Conservation (phyloP, 2,888 invertebrate genomes). For the Scaptomyza caliginosa region DNA sequence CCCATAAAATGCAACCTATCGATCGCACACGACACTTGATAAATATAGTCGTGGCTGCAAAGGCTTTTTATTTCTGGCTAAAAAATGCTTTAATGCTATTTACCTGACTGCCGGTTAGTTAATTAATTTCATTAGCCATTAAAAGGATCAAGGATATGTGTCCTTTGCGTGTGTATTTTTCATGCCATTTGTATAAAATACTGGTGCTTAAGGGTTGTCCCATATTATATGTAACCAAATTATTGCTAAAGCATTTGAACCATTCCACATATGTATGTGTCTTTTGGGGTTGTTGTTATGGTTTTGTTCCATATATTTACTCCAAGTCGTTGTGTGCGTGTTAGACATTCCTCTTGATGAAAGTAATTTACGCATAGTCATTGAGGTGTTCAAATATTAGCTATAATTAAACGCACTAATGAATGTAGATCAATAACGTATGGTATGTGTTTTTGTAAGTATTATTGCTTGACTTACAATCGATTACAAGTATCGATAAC, state of each 20-base stretch:
- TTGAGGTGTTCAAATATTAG: not conserved
- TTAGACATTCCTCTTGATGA: not conserved
- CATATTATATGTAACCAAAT: not conserved
- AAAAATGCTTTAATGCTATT: constrained; percentile 2
- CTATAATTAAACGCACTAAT: not conserved
- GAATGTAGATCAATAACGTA: not conserved
- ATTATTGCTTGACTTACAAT: not conserved
- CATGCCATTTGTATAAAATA: constrained; percentile 7
- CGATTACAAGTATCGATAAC: not conserved
- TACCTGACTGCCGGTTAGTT: constrained; percentile 27
- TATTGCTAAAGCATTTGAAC: not conserved
- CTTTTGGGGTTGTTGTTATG: not conserved
- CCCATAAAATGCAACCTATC: constrained; percentile 1
- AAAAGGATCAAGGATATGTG: constrained; percentile 54
- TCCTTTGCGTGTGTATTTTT: constrained; percentile 14
- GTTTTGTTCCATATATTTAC: not conserved
- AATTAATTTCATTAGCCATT: constrained; percentile 56
- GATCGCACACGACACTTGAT: constrained; percentile 10
- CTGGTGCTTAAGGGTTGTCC: constrained; percentile 28
- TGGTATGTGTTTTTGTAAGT: not conserved
- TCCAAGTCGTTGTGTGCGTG: constrained; percentile 19
- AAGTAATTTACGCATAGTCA: constrained; percentile 2
- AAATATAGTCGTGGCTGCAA: not conserved
- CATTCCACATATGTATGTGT: not conserved
- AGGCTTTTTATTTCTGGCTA: not conserved